Base-by-base conservation (phyloP, 2,888 invertebrate species). In the Cataglyphis albicans region DNA sequence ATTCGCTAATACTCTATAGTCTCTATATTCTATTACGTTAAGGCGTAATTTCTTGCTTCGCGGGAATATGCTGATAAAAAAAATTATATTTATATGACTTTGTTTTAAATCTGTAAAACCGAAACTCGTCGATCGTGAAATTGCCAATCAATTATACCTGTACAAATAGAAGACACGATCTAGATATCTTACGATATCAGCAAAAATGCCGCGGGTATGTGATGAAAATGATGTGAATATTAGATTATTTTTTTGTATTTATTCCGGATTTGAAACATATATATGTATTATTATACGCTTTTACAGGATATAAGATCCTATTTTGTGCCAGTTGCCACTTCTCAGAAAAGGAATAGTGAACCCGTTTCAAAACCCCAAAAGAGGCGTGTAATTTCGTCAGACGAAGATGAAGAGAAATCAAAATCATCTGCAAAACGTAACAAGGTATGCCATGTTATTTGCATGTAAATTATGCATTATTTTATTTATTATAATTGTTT, bases 241-340 rank as follows among this genome's bases (percentile, higher is more conserved):
- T 55, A 21, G 57, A 32, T 78, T 78, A 70, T 35, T 35, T 12
- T 0, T n/a, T 29, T 35, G 18, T 18, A 5, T 48, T 65, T 52
- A 15, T 15, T 63, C 3, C 12, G 3, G 41, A 25, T 65, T 10
- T 55, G 18, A 35, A 35, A 68, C 0, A 9, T 15, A 10, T 55
- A 9, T 70, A 41, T 0, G 5, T 61, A 21, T 63, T 10, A 1
- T 75, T 41, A 12, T 29, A 18, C 41, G 21, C n/a, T 76, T 76
- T 10, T 0, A 59, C 90, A 97, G 96, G 97, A 97, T 94, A 97
- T 97, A 83, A 95, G 97, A 91, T 96, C 96, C 65, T 97, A 95
- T 93, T 96, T 97, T 89, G 90, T 91, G 81, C 86, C 93, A 44
- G 93, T 95, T 2, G 87, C 85, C 48, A 82, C 84, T 12, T 80